Evolutionary conservation across 2,797 vertebrate species (phyloP).

Genomic region (Nasua narica): DNA sequence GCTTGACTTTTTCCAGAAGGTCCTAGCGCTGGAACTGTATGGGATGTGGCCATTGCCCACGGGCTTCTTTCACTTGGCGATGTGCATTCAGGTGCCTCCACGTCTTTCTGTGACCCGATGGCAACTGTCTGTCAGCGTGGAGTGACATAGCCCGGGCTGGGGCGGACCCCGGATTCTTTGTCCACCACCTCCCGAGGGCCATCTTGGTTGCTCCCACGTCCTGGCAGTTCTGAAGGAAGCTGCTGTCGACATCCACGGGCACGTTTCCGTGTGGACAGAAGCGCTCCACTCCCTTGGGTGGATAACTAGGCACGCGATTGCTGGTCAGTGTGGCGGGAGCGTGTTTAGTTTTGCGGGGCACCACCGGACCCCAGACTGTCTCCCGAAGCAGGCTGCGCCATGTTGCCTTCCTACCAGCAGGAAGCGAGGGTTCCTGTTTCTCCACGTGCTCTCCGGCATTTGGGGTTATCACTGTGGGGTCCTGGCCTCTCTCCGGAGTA

Average conservation of each 20-base stretch:
- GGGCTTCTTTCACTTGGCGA: neutral
- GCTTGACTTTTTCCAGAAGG: neutral
- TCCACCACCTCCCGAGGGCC: neutral
- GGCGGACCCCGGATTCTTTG: too few species aligned
- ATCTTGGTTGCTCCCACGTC: neutral
- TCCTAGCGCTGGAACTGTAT: neutral
- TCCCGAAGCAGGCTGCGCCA: neutral
- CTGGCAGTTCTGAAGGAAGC: neutral
- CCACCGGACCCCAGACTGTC: rapidly evolving
- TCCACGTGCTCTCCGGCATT: neutral
- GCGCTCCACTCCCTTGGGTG: neutral
- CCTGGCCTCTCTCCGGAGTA: neutral
- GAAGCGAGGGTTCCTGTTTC: neutral
- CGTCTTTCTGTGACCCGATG: neutral
- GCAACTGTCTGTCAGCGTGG: neutral
- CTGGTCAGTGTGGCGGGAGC: neutral
- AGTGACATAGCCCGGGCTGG: neutral
- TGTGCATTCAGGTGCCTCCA: neutral
- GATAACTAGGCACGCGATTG: neutral
- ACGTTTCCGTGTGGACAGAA: neutral
- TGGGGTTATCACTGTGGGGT: neutral
- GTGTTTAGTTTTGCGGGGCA: neutral
- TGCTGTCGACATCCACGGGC: neutral
- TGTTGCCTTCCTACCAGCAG: neutral
- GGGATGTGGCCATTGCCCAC: neutral